phyloP scores from a whole-genome alignment of 2,888 invertebrate genomes.

The Pimpla rufipes region DNA sequence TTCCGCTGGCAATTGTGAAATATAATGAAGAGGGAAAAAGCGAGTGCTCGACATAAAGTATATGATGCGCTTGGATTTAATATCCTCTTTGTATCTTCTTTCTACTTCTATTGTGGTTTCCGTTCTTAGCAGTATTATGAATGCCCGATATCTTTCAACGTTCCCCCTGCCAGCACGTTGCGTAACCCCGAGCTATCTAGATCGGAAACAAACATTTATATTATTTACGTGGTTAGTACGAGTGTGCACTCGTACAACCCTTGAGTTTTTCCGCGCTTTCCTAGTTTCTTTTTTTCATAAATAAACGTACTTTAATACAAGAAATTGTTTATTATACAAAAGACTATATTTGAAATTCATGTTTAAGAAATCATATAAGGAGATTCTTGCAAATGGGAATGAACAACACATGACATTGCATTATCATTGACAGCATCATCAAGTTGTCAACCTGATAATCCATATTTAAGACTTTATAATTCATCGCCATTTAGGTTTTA shows the following conservation, averaged over 20 bases:
- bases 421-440: no score
- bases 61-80: slow-evolving; percentile 33
- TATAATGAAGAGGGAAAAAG: slow-evolving; percentile 23
- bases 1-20: slow-evolving; percentile 39
- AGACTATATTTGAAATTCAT: no score
- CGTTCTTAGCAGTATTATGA: slow-evolving; percentile 22
- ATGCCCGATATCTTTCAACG: slow-evolving; percentile 19
- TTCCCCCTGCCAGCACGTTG: not conserved
- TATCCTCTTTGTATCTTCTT: slow-evolving; percentile 33
- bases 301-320: no score
- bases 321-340: no score
- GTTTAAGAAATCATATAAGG: not conserved
- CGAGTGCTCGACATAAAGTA: slow-evolving; percentile 22
- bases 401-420: no score
- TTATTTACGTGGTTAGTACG: not conserved
- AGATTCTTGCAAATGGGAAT: no score
- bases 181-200: slow-evolving; percentile 14
- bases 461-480: no score
- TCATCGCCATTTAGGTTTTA: no score
- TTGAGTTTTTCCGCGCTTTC: no score
- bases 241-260: not conserved
- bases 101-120: slow-evolving; percentile 26
- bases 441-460: no score
- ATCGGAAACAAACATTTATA: slow-evolving; percentile 20
- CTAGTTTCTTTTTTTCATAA: no score